Evolutionary conservation across 2,888 invertebrate species (phyloP), one percentile per base, ranked within the genome.

Genomic region (Amblyteles armatorius): DNA sequence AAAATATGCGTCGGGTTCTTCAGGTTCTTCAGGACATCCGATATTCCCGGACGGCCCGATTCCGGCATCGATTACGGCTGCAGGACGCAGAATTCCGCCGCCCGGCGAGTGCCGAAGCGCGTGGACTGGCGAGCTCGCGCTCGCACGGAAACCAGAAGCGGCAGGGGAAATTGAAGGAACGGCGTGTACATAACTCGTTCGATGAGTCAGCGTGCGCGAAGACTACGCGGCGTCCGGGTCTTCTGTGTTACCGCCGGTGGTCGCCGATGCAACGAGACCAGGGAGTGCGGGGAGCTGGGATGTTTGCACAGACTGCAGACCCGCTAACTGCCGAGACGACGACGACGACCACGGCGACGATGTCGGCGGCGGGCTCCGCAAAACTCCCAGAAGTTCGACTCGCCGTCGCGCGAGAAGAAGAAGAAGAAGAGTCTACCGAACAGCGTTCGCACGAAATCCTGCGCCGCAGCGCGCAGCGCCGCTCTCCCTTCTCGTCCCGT

Each of bases 301-400:
- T 90, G 88, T 90, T 90, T 89, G 90, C 88, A 86, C 88, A 88
- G 88, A 88, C 90, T 84, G 87, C 86, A 88, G 85, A 89, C 87
- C 87, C 85, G 90, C 88, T 90, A 88, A 90, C 90, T 87, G 85
- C 87, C 68, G 82, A 86, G 84, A 86, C 78, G 80, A 85, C 82
- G 80, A 85, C 82, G 84, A 65, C 74, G 74, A 79, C 69, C 81
- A 52, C 69, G 85, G 48, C 65, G 57, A 67, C 79, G 44, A 52
- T 69, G 77, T 82, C 82, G 71, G 55, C 82, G 55, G 65, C 71
- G 52, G 73, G 73, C 74, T 11, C 29, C 57, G 40, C 55, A 48
- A 79, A 71, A 83, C 74, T 76, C 55, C 71, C 50, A 68, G 76
- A 77, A 76, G 67, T 65, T 71, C 33, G 73, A 72, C 40, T 68